Percentiles rank a stretch among this genome's conserved stretches.
phyloP scores from a whole-genome alignment of 2,888 invertebrate species.

The Cephus rjabovi region DNA sequence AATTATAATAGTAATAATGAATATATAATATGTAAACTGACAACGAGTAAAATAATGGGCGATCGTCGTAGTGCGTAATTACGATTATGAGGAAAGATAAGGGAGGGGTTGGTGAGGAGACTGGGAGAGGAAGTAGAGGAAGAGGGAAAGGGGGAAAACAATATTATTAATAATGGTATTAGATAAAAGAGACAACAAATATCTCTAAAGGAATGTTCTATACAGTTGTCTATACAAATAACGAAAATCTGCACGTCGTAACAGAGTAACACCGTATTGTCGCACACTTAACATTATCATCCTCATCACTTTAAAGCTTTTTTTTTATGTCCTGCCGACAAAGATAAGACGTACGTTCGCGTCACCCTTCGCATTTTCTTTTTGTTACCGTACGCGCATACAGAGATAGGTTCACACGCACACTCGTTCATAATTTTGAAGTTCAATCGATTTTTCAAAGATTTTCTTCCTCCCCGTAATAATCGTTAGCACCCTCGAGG shows the following conservation, averaged over 20 bases:
- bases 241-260: slow-evolving; percentile 32
- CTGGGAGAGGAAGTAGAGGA: neutral
- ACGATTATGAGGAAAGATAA: neutral
- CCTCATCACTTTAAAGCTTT: slow-evolving; percentile 35
- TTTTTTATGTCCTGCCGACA: slow-evolving; percentile 24
- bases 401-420: too few relatives aligned
- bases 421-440: neutral
- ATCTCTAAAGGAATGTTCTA: slow-evolving; percentile 40
- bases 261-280: slow-evolving; percentile 27
- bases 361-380: neutral
- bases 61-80: neutral
- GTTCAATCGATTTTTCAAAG: neutral
- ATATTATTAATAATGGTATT: slow-evolving; percentile 31
- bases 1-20: slow-evolving; percentile 27
- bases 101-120: too few relatives aligned
- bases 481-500: neutral
- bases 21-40: slow-evolving; percentile 2
- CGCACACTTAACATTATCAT: slow-evolving; percentile 5
- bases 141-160: slow-evolving; percentile 1
- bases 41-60: slow-evolving; percentile 2
- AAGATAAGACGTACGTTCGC: slow-evolving; percentile 11
- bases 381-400: neutral
- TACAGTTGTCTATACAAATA: slow-evolving; percentile 49
- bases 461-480: neutral
- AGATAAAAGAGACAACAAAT: slow-evolving; percentile 29